Evolutionary conservation across 2,888 invertebrate species (phyloP).

Genomic region (Drosophila antonietae): DNA sequence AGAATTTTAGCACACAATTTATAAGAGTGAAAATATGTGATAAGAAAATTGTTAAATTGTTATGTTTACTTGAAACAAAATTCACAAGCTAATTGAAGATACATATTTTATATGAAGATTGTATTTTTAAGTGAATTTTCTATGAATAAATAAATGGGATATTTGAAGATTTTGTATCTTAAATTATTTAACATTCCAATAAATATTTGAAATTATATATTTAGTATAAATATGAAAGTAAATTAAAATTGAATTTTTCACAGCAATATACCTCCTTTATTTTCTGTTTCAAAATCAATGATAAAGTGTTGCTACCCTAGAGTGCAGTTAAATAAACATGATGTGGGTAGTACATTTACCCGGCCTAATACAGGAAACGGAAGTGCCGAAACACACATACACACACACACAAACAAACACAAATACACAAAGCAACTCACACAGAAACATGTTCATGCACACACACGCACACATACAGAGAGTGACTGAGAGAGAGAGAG

Average conservation of each 20-base stretch:
- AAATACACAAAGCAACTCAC: constrained; percentile 13
- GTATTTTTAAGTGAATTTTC: too few species aligned
- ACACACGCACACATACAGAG: constrained; percentile 5
- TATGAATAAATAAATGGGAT: too few species aligned
- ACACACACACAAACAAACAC: constrained; percentile 23
- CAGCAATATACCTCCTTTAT: background rate
- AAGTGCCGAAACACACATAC: constrained; percentile 65
- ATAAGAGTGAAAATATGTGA: too few species aligned
- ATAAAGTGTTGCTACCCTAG: background rate
- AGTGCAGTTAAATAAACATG: constrained; percentile 47
- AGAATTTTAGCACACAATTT: background rate
- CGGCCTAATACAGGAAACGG: constrained; percentile 74
- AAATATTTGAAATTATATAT: too few species aligned
- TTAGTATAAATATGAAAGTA: background rate
- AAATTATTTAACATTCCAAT: too few species aligned
- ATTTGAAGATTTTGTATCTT: too few species aligned
- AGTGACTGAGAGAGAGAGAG: background rate
- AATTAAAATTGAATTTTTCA: background rate
- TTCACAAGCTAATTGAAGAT: background rate
- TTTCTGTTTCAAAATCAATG: background rate
- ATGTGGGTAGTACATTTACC: constrained; percentile 46
- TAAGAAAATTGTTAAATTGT: too few species aligned
- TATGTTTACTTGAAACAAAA: background rate
- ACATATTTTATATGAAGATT: too few species aligned
- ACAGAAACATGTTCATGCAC: constrained; percentile 6